These are phyloP conservation scores for Torymus tubicola DNA, from an alignment of 2,888 invertebrate species.

Conservation along the genomic window DNA sequence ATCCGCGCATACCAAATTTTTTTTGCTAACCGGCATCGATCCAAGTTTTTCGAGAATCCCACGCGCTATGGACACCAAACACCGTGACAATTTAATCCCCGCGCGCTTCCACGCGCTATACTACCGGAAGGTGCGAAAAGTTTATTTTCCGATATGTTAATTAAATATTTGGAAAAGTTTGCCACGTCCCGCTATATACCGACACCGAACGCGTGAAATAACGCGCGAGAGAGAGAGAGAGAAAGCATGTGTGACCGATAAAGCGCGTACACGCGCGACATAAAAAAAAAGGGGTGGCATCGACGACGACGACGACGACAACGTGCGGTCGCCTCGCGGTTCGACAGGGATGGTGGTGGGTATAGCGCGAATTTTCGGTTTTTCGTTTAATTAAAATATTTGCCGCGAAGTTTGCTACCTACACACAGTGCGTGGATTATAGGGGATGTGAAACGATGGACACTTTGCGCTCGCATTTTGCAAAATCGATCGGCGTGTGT, in stretches of 20 bases:
- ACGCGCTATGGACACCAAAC: conserved; percentile 5
- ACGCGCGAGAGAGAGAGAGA: conserved; percentile 17
- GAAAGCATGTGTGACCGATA: conserved; percentile 56
- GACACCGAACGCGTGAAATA: conserved; percentile 53
- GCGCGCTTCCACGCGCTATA: background rate
- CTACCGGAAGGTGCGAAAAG: conserved; percentile 53
- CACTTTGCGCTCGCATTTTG: background rate
- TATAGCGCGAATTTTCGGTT: conserved; percentile 69
- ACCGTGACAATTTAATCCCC: conserved; percentile 47
- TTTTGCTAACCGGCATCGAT: background rate
- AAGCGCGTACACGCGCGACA: conserved; percentile 57
- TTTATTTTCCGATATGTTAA: conserved; percentile 65
- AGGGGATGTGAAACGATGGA: no score
- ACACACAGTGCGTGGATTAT: background rate
- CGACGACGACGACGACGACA: conserved; percentile 1
- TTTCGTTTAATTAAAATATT: conserved; percentile 73
- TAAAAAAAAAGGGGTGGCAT: conserved; percentile 60
- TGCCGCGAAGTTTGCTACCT: background rate
- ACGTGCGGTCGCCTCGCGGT: conserved; percentile 62
- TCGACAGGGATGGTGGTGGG: no score
- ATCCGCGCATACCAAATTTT: background rate
- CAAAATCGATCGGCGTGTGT: no score
- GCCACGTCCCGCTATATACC: conserved; percentile 27
- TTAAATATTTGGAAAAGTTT: conserved; percentile 70
- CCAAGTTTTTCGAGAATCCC: conserved; percentile 40